Percentiles rank a stretch among this genome's conserved stretches.
Conservation (phyloP, 2,113 vertebrate species). For the Lepus timidus region DNA sequence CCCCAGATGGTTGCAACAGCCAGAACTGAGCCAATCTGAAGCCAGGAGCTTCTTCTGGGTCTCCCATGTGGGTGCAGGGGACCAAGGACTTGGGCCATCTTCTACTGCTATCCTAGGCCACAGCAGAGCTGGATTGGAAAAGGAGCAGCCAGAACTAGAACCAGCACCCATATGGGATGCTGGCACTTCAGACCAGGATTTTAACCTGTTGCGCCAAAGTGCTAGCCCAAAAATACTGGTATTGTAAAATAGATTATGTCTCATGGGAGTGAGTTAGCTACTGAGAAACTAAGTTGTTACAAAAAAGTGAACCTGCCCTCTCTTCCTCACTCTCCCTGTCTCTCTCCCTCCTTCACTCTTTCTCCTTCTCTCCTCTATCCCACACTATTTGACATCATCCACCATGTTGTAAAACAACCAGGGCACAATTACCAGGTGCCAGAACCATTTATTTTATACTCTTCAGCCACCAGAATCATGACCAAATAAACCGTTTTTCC, state of each 20-base stretch:
- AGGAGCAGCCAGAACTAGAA: no score
- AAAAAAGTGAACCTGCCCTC: neutral
- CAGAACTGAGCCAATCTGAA: no score
- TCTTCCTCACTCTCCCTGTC: neutral
- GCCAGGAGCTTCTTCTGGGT: no score
- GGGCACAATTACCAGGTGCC: neutral
- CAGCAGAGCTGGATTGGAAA: no score
- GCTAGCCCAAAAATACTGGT: neutral
- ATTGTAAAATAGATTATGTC: neutral
- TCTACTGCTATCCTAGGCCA: no score
- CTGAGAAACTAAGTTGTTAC: neutral
- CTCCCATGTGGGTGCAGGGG: no score
- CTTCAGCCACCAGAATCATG: neutral
- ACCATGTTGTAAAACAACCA: neutral
- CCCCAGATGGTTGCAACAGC: no score
- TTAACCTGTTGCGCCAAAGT: no score
- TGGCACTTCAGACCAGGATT: no score
- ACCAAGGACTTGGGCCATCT: no score
- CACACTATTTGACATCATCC: neutral
- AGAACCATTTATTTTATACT: neutral
- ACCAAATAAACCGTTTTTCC: neutral
- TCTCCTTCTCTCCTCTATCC: no score
- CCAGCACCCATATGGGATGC: no score
- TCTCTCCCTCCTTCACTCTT: neutral
- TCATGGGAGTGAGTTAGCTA: neutral